Evolutionary conservation across 2,888 invertebrate species (phyloP), one percentile per base, ranked within the genome.

Genomic region (Spodoptera littoralis): DNA sequence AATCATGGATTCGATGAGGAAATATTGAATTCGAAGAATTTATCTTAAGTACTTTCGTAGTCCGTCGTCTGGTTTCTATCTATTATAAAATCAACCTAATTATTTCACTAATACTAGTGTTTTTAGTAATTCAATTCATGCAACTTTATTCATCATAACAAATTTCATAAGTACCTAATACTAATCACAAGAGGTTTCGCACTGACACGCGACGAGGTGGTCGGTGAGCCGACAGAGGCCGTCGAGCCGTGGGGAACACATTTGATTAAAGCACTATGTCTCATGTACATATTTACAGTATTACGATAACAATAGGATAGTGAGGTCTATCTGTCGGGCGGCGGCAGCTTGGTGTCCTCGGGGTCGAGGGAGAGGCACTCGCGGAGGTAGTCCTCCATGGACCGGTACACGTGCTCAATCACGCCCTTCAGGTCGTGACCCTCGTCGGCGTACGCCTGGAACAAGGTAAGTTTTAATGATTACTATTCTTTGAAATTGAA

Each of bases 361-460:
- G 97, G 96, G 94, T 98, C 98, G 92, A 98, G 96, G 90, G 97
- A 97, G 95, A 98, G 97, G 96, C 98, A 98, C 95, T 98, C 97
- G 90, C 97, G 96, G 90, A 98, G 96, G 95, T 97, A 98, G 94
- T 98, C 97, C 95, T 98, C 98, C 98, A 98, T 98, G 81, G 98
- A 98, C 85, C 97, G 96, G 93, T 98, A 98, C 79, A 98, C 97
- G 95, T 99, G 98, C 89, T 98, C 98, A 84, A 98, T 96, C 72
- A 98, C 98, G 63, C 98, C 98, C 79, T 95, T 95, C 71, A 98
- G 94, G 80, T 97, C 96, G 92, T 98, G 98, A 70, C 98, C 98
- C 93, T 98, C 98, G 90, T 98, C 98, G 55, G 98, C 98, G 90
- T 99, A 99, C 77, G 98, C 97, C 98, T 98, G 95, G 11, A 44